phyloP scores from a whole-genome alignment of 1,140 invertebrate genomes.

The Drosophila bipectinata region DNA sequence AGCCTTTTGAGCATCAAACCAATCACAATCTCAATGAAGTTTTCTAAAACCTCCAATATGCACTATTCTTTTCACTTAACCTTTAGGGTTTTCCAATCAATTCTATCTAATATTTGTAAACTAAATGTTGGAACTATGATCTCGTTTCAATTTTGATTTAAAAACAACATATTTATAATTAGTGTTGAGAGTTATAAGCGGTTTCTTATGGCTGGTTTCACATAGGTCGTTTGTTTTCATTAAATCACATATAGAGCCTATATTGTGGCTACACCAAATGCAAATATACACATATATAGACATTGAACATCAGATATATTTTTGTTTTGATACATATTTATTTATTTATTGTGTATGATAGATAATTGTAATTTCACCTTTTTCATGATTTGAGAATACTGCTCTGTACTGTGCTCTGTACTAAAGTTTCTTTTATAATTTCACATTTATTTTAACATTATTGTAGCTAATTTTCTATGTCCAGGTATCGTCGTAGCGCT shows the following conservation, averaged over 20 bases:
- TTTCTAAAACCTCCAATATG: background rate
- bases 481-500: constrained; percentile 59
- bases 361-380: constrained; percentile 23
- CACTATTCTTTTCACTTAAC: background rate
- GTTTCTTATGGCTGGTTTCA: background rate
- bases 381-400: background rate
- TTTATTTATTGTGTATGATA: background rate
- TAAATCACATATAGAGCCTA: constrained; percentile 20
- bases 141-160: too few relatives aligned
- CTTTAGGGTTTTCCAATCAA: background rate
- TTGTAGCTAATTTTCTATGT: constrained; percentile 25
- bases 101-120: constrained; percentile 6
- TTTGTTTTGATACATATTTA: background rate
- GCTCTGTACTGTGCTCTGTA: background rate
- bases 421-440: background rate
- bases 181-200: too few relatives aligned
- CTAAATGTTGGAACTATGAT: background rate
- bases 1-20: constrained; percentile 9
- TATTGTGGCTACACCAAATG: constrained; percentile 15
- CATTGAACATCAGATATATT: constrained; percentile 6
- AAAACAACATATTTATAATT: too few relatives aligned
- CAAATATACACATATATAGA: constrained; percentile 24
- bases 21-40: constrained; percentile 4
- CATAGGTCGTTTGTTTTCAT: background rate
- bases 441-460: background rate